Base-by-base conservation (phyloP, 1,140 invertebrate genomes). In the Amyelois transitella region DNA sequence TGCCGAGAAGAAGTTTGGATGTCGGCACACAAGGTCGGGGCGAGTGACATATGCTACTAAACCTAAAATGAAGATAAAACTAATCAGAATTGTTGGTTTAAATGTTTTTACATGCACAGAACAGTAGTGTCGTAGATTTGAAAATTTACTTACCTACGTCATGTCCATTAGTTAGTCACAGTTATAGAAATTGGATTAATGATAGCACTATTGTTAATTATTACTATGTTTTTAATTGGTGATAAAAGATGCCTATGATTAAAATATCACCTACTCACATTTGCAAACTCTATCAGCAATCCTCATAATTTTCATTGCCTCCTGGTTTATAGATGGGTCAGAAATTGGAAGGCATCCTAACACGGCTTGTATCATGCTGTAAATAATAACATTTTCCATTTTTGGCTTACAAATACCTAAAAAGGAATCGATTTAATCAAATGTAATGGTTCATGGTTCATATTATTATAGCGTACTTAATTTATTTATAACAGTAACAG, bases 321-420 rank as follows among this genome's bases (percentile, higher is more conserved):
- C 94, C 74, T 93, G 92, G 51, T 90, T 86, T 8, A 96, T 77
- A 14, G 91, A 91, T 22, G 91, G 89, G 67, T 95, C 94, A 1
- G 87, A 81, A 18, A 95, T 92, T 14, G 88, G 82, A n/a, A 95
- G 77, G 71, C 91, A 92, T 7, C 94, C 94, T 4, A 96, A 85
- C 5, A 91, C 80, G 1, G 94, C 93, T 89, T 96, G 94, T 55
- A 95, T 92, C 19, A 95, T 81, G 72, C 94, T 94, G 75, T 56
- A 89, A 88, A 14, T 45, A 53, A 45, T 48, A 18, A 48, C 17
- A 43, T 55, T 50, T n/a, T 60, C 18, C n/a, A 49, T 19, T n/a
- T 51, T 50, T 19, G 24, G 45, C 32, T 19, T 44, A 18, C 10
- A 18, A 47, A 20, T 10, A 10, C 3, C 2, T 32, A 32, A 6